Percentiles rank a stretch among this genome's conserved stretches.
These are phyloP conservation scores for Neodontobutis hainanensis DNA, from an alignment of 2,113 vertebrate species.

Conservation along the genomic window DNA sequence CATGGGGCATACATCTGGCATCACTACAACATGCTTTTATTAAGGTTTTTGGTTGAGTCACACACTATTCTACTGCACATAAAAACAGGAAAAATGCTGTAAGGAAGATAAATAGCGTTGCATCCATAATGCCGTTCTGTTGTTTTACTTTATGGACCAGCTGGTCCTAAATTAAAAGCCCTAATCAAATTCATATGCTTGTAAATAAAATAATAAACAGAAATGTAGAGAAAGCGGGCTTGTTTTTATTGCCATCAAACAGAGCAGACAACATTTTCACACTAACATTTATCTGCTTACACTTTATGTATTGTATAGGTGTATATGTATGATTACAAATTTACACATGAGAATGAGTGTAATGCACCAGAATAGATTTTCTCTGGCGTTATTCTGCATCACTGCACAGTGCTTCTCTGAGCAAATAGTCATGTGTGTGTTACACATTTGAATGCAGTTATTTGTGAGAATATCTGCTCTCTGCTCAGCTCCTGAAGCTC, in stretches of 20 bases:
- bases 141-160: not conserved
- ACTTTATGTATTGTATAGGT: no score
- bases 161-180: constrained; percentile 8
- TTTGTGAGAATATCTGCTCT: not conserved
- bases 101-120: constrained; percentile 30
- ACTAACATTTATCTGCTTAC: no score
- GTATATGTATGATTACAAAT: no score
- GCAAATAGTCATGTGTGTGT: not conserved
- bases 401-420: not conserved
- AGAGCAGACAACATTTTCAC: not conserved
- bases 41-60: constrained; percentile 20
- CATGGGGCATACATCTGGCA: constrained; percentile 1
- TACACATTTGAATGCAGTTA: not conserved
- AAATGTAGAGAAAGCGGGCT: not conserved
- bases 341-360: not conserved
- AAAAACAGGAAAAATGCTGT: constrained; percentile 10
- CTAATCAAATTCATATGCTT: not conserved
- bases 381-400: constrained; percentile 2
- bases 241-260: not conserved
- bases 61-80: constrained; percentile 21
- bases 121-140: constrained; percentile 7
- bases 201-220: not conserved
- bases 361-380: constrained; percentile 12
- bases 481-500: not conserved
- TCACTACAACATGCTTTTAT: constrained; percentile 21